phyloP scores from a whole-genome alignment of 2,113 vertebrate species.

The Otolemur garnettii region DNA sequence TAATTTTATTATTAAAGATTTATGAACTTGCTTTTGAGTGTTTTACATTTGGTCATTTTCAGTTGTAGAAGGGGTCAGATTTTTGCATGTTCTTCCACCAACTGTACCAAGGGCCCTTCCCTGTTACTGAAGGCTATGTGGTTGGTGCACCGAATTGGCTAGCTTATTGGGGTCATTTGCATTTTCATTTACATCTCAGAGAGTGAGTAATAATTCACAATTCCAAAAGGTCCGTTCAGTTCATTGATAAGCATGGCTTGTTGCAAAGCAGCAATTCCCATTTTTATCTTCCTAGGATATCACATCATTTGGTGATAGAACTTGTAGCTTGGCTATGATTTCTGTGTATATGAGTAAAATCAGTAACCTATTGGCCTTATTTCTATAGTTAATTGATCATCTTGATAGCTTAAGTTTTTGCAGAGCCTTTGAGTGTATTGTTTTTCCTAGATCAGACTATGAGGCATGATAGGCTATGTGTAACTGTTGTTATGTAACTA shows the following conservation, averaged over 20 bases:
- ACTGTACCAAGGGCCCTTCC: not conserved
- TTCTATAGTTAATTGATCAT: not conserved
- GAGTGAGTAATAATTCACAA: not conserved
- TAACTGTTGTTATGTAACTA: too few relatives aligned
- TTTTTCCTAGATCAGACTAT: not conserved
- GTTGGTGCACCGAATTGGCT: not conserved
- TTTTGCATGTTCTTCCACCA: not conserved
- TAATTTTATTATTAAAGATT: not conserved
- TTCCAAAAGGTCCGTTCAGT: not conserved
- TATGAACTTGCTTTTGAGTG: not conserved
- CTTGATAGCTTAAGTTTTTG: conserved; percentile 8
- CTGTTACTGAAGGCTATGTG: not conserved
- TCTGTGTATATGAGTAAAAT: not conserved
- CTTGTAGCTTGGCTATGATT: not conserved
- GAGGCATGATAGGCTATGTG: too few relatives aligned
- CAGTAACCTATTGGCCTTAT: not conserved
- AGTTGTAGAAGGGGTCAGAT: not conserved
- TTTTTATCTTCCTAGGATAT: conserved; percentile 15
- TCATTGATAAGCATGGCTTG: not conserved
- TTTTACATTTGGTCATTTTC: not conserved
- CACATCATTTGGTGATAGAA: not conserved
- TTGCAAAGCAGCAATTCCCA: not conserved
- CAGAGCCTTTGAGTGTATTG: not conserved
- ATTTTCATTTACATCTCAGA: conserved; percentile 16
- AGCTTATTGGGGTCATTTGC: not conserved